Evolutionary conservation across 2,888 invertebrate species (phyloP).

Genomic region (Tenthredo livida): DNA sequence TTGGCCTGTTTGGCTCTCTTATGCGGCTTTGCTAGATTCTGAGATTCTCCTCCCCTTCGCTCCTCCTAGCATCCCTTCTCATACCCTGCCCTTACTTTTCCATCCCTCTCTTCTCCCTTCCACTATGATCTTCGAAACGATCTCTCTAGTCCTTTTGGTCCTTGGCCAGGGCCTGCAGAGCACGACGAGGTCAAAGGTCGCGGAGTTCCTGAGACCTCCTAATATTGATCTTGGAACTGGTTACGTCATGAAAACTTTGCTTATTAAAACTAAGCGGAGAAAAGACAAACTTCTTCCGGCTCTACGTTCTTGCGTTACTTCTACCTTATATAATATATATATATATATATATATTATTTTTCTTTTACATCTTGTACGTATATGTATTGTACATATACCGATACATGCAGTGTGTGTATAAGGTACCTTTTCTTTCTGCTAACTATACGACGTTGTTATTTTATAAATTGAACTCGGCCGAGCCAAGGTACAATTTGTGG

Average conservation of each 20-base stretch:
- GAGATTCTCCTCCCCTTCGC: background rate
- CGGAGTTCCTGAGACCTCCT: conserved; percentile 15
- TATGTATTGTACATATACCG: background rate
- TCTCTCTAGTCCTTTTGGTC: conserved; percentile 39
- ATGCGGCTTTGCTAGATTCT: background rate
- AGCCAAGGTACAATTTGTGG: background rate
- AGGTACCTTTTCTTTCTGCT: background rate
- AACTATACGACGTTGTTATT: background rate
- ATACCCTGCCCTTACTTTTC: background rate
- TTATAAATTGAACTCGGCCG: background rate
- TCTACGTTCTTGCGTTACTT: conserved; percentile 11
- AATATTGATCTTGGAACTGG: conserved; percentile 51
- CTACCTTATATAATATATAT: no score
- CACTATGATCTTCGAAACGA: conserved; percentile 32
- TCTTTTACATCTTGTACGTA: background rate
- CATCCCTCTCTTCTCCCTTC: background rate
- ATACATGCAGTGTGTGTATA: background rate
- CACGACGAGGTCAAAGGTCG: conserved; percentile 44
- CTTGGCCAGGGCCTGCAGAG: conserved; percentile 3
- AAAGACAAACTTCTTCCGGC: conserved; percentile 42
- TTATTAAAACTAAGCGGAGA: conserved; percentile 49
- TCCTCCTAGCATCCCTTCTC: background rate
- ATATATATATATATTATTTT: conserved; percentile 30
- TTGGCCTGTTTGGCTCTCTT: conserved; percentile 18
- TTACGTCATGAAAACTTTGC: conserved; percentile 48